Evolutionary conservation across 2,113 vertebrate species (phyloP).

Genomic region (Alouatta palliata): DNA sequence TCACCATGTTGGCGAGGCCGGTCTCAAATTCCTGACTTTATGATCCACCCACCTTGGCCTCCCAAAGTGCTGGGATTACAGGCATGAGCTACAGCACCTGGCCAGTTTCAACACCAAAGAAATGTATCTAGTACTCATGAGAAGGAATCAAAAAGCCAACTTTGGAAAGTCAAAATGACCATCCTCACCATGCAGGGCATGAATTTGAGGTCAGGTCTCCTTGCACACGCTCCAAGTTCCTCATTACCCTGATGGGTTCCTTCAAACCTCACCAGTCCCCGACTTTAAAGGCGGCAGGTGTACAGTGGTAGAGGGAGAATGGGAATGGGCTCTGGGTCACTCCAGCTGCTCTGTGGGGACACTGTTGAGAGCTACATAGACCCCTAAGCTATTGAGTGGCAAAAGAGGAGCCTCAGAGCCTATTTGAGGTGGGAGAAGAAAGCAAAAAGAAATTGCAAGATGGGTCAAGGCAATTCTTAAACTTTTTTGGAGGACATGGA

Average conservation of each 20-base stretch:
- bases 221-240: too few species aligned
- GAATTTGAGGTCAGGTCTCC: background rate
- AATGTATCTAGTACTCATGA: background rate
- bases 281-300: background rate
- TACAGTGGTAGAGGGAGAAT: too few species aligned
- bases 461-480: background rate
- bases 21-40: too few species aligned
- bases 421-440: background rate
- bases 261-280: background rate
- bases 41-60: too few species aligned
- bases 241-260: background rate
- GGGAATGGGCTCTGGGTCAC: background rate
- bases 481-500: background rate
- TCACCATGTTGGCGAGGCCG: too few species aligned
- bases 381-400: background rate
- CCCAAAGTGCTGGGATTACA: too few species aligned
- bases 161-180: background rate
- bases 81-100: too few species aligned
- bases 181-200: too few species aligned
- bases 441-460: background rate
- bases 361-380: background rate
- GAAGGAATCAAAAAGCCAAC: background rate
- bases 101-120: background rate
- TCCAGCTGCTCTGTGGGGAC: background rate
- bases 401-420: too few species aligned